Evolutionary conservation across 2,888 invertebrate genomes (phyloP), one percentile per base, ranked within the genome.

Genomic region (Microctonus hyperodae): DNA sequence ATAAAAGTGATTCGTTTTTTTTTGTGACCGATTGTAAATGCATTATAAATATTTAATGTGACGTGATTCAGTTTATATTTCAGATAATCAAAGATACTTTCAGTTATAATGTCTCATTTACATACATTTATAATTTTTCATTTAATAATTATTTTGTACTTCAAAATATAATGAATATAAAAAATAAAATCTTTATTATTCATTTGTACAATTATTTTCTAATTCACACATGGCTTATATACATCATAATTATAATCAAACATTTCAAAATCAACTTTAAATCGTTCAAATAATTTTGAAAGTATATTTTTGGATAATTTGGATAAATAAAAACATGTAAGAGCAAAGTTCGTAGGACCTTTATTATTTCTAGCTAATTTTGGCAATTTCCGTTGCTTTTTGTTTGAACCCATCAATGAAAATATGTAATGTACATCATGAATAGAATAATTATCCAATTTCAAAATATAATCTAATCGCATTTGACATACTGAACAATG

Each of bases 211-310:
- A 59, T 64, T 55, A 4, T 23, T 56, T 62, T 28, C 48, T 53
- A 55, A 35, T 53, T 69, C 31, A 20, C 37, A 35, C 63, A 67
- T 31, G 23, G n/a, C 61, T 51, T 16, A 40, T 58, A 61, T 11
- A 7, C 44, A 6, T 23, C n/a, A 44, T 40, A 65, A 28, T 76
- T 69, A 56, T 84, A 84, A 70, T 79, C 72, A 64, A 83, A 84
- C 79, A 84, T 82, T 63, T 83, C 78, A 67, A 84, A 84, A 57
- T 84, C 84, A 10, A 81, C 72, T 72, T 76, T 77, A 48, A 83
- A 84, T 64, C 77, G 76, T 25, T 78, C 66, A 22, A 81, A 81
- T 37, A 84, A 73, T 67, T 74, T 73, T 2, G 74, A 55, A 23
- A 80, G 69, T n/a, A 75, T 74, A 23, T 78, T 73, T 20, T 64